phyloP scores from a whole-genome alignment of 35 echinoderm and acorn worm genomes.

The Chiridota heheva region DNA sequence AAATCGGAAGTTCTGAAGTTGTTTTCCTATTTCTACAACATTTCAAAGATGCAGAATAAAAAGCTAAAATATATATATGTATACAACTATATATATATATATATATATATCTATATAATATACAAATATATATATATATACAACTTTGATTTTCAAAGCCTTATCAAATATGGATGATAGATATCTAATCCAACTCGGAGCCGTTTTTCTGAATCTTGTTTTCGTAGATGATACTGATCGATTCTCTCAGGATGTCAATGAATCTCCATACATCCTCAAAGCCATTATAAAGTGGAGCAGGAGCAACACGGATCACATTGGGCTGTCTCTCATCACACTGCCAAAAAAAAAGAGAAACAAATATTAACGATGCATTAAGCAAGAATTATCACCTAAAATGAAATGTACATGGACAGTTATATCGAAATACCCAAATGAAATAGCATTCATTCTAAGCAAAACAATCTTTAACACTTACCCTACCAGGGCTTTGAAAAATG shows the following conservation, averaged over 20 bases:
- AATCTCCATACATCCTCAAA: constrained; percentile 84
- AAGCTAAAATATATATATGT: too few relatives aligned
- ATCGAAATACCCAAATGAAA: background rate
- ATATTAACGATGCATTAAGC: background rate
- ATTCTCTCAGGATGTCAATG: constrained; percentile 41
- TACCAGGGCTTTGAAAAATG: too few relatives aligned
- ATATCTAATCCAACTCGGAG: constrained; percentile 19
- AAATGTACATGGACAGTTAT: background rate
- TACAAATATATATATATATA: too few relatives aligned
- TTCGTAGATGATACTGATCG: constrained; percentile 3
- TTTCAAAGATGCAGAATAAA: too few relatives aligned
- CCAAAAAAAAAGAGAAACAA: background rate
- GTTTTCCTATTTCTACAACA: too few relatives aligned
- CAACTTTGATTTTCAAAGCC: too few relatives aligned
- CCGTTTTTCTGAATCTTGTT: background rate
- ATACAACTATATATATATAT: too few relatives aligned
- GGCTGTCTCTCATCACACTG: constrained; percentile 89
- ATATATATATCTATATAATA: too few relatives aligned
- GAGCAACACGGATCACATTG: constrained; percentile 81
- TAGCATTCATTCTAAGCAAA: background rate
- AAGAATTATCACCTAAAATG: background rate
- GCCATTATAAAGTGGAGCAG: constrained; percentile 70
- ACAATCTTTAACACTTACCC: too few relatives aligned
- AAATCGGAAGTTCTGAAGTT: too few relatives aligned
- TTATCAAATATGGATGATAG: too few relatives aligned